Percentiles rank a stretch among this genome's conserved stretches.
Evolutionary conservation across 1,140 invertebrate species (phyloP).

Genomic region (Dreissena rostriformis): DNA sequence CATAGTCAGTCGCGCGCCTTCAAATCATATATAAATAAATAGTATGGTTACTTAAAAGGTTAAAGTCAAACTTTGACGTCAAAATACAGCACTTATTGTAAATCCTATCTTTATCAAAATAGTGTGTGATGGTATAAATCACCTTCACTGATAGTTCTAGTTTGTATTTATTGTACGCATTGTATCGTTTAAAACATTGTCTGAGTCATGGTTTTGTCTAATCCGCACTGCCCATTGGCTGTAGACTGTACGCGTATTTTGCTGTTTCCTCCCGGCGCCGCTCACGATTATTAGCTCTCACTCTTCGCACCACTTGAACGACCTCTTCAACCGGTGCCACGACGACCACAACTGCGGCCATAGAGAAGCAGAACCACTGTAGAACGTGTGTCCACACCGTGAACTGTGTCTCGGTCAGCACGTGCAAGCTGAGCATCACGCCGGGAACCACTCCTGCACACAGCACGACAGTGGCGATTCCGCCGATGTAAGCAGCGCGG

Average conservation of each 20-base stretch:
- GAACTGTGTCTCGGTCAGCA: constrained; percentile 63
- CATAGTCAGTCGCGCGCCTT: too few species aligned
- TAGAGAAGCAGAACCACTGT: constrained; percentile 66
- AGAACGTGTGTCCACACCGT: constrained; percentile 60
- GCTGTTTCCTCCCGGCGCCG: constrained; percentile 1
- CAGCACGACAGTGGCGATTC: constrained; percentile 57
- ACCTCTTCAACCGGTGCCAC: constrained; percentile 70
- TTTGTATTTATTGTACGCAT: too few species aligned
- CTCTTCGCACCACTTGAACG: constrained; percentile 57
- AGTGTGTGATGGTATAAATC: too few species aligned
- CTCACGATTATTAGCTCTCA: constrained; percentile 53
- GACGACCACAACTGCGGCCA: constrained; percentile 65
- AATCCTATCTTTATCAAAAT: too few species aligned
- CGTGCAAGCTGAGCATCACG: constrained; percentile 67
- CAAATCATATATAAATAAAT: too few species aligned
- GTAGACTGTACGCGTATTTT: constrained; percentile 10
- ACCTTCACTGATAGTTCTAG: too few species aligned
- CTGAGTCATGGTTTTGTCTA: too few species aligned
- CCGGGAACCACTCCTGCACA: constrained; percentile 68
- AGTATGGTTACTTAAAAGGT: too few species aligned
- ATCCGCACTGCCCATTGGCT: too few species aligned
- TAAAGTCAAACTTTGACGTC: too few species aligned
- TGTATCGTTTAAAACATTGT: too few species aligned
- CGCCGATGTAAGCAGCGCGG: constrained; percentile 66
- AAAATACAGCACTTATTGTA: too few species aligned